phyloP scores from a whole-genome alignment of 64 coral and sea anemone species.

The Dendronephthya gigantea region DNA sequence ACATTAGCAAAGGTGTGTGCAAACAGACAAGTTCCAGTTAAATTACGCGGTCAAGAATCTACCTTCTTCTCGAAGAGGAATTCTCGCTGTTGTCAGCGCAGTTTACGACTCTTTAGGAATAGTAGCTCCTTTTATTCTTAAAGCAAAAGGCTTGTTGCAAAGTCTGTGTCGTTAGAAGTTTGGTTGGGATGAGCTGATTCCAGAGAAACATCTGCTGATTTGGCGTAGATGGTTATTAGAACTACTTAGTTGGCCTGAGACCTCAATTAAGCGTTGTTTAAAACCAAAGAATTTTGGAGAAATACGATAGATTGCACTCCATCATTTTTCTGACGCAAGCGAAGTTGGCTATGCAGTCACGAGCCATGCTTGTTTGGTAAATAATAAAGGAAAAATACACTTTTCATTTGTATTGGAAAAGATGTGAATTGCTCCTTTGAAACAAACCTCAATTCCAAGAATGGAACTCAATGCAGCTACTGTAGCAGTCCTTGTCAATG shows the following conservation, averaged over 20 bases:
- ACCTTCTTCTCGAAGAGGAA: background rate
- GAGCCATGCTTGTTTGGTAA: background rate
- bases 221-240: background rate
- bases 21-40: background rate
- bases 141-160: background rate
- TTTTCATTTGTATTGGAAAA: background rate
- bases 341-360: background rate
- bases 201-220: background rate
- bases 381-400: background rate
- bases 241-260: background rate
- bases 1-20: background rate
- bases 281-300: background rate
- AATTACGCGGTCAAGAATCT: background rate
- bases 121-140: background rate
- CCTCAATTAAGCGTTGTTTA: background rate
- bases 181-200: background rate
- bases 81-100: background rate
- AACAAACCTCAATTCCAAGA: background rate
- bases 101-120: background rate
- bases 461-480: slow-evolving; percentile 14
- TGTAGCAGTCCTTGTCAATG: background rate
- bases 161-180: background rate
- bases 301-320: background rate
- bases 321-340: background rate
- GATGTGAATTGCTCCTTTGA: background rate